Evolutionary conservation across 2,113 vertebrate genomes (phyloP).

Genomic region (Marmota monax): DNA sequence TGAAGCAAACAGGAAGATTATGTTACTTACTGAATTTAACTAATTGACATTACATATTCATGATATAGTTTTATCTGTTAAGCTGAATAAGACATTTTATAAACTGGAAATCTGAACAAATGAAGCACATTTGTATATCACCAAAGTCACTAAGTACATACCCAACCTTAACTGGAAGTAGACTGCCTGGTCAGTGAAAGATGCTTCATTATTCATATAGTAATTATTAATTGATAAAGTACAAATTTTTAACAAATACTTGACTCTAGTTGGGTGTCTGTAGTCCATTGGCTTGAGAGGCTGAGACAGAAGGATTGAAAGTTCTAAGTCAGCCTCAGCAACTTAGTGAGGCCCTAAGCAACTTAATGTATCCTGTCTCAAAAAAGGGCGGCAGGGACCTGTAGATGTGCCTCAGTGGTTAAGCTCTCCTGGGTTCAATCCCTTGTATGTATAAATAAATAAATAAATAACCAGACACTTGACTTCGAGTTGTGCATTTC

Average conservation of each 20-base stretch:
- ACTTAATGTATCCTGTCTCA: too few species aligned
- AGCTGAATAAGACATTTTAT: neutral
- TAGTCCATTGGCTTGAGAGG: too few species aligned
- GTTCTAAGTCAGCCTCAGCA: too few species aligned
- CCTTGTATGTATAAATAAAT: neutral
- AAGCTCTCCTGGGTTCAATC: too few species aligned
- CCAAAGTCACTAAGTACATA: neutral
- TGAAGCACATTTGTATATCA: neutral
- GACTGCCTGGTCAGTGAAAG: neutral
- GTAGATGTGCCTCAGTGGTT: too few species aligned
- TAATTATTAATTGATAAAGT: neutral
- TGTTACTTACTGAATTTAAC: neutral
- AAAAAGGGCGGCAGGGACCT: too few species aligned
- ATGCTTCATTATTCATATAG: neutral
- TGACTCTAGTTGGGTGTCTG: neutral
- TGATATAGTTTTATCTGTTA: slow-evolving; percentile 39
- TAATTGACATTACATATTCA: neutral
- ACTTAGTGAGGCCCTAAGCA: too few species aligned
- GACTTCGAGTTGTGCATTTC: neutral
- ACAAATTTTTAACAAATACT: neutral
- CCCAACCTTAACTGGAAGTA: neutral
- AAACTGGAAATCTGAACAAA: slow-evolving; percentile 38
- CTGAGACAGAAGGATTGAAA: too few species aligned
- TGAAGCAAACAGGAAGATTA: neutral
- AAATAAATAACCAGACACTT: neutral